These are phyloP conservation scores for Dasyprocta punctata DNA, from an alignment of 2,113 vertebrate genomes.

Conservation along the genomic window DNA sequence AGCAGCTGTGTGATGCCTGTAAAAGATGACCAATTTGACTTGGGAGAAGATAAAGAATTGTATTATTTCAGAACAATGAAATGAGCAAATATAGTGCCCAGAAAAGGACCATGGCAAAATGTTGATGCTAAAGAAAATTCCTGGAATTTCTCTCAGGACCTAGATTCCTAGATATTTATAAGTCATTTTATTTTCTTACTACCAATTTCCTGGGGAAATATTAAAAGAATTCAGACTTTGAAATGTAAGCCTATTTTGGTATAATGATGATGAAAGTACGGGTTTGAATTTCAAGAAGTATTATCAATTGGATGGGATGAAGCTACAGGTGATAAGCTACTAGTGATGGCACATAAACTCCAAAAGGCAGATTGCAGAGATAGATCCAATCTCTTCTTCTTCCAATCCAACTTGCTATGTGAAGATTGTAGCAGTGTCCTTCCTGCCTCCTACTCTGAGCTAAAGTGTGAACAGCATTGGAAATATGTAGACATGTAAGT, in stretches of 20 bases:
- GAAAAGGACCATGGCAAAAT: background rate
- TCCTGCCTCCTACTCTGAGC: background rate
- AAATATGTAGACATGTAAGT: rapidly evolving
- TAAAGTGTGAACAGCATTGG: background rate
- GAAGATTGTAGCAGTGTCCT: background rate
- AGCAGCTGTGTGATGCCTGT: background rate
- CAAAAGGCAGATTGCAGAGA: background rate
- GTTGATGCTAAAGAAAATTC: background rate
- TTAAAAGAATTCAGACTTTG: background rate
- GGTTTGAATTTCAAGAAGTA: background rate
- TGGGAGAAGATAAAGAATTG: background rate
- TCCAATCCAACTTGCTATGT: background rate
- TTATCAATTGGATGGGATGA: background rate
- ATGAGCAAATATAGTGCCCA: background rate
- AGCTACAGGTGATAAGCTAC: background rate
- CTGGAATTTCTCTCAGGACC: background rate
- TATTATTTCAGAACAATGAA: background rate
- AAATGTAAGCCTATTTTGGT: background rate
- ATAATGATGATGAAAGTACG: background rate
- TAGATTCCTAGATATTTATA: background rate
- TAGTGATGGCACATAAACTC: background rate
- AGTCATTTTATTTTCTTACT: background rate
- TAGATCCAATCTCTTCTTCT: background rate
- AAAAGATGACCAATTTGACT: background rate
- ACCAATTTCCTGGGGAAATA: background rate